Evolutionary conservation across 2,888 invertebrate genomes (phyloP), one percentile per base, ranked within the genome.

Genomic region (Drosophila dives): DNA sequence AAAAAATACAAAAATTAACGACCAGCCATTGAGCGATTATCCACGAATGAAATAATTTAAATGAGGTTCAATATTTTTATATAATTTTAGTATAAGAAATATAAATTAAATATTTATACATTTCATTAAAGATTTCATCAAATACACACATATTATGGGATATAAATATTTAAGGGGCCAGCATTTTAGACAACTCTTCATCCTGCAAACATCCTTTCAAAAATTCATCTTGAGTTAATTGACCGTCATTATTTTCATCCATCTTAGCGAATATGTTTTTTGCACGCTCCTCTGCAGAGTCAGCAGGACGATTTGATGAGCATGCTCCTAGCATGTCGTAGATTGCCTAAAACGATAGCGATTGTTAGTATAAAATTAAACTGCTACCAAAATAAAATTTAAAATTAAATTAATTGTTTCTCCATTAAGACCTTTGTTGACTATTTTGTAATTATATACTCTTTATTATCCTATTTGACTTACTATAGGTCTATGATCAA

Each of bases 251-350:
- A 95, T 99, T 99, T 92, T 98, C 98, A 93, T 99, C 99, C 99
- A 99, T 99, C 94, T 99, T 99, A 72, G 98, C 98, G 94, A 99
- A 99, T 91, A 99, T 99, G 94, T 99, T 99, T 94, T 98, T 98
- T 86, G 99, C 99, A 84, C 99, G 95, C 92, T 99, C 99, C 93
- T 99, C 98, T 34, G 99, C 99, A 26, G 98, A 98, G 93, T 98
- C 98, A 48, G 98, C 98, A 55, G 98, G 98, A 92, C 98, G 95
- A 94, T 98, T 98, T 93, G 98, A 98, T 91, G 98, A 98, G 94
- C 98, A 98, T 80, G 98, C 98, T 65, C 99, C 99, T 89, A 99
- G 95, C 99, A 99, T 99, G 93, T 99, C 99, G 94, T 99, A 99
- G 94, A 99, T 99, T 82, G 99, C 99, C 99, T 99, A 95, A 51